Conservation (phyloP, 2,113 vertebrate genomes). For the Cochlearius cochlearius region DNA sequence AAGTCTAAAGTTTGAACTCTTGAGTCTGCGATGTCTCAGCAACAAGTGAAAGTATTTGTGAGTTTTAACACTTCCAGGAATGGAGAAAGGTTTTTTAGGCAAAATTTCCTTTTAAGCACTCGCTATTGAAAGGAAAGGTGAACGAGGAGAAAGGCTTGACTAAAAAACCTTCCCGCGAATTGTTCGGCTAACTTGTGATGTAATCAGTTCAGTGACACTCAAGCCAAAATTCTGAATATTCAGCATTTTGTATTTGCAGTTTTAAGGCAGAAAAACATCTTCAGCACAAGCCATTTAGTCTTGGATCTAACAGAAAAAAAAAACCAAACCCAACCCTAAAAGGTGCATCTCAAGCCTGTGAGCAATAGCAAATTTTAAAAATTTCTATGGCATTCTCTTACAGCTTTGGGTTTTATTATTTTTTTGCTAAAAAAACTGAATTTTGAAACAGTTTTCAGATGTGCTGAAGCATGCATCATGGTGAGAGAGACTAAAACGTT, state of each 20-base stretch:
- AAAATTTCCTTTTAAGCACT: background rate
- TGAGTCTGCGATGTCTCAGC: background rate
- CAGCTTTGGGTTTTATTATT: background rate
- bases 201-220: background rate
- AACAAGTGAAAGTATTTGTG: background rate
- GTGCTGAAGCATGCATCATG: background rate
- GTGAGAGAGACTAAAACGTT: background rate
- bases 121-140: background rate
- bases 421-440: background rate
- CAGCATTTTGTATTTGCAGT: background rate
- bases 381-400: background rate
- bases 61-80: background rate
- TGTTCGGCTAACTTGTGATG: background rate
- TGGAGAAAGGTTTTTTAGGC: background rate
- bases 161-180: background rate
- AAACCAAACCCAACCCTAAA: background rate
- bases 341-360: background rate
- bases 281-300: background rate
- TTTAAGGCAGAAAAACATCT: constrained; percentile 38
- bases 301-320: background rate
- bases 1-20: background rate
- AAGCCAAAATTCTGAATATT: background rate
- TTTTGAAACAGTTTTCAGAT: background rate
- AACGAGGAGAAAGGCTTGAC: background rate
- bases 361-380: background rate